Evolutionary conservation across 1,140 invertebrate species (phyloP).

Genomic region (Trichomalopsis sarcophagae): DNA sequence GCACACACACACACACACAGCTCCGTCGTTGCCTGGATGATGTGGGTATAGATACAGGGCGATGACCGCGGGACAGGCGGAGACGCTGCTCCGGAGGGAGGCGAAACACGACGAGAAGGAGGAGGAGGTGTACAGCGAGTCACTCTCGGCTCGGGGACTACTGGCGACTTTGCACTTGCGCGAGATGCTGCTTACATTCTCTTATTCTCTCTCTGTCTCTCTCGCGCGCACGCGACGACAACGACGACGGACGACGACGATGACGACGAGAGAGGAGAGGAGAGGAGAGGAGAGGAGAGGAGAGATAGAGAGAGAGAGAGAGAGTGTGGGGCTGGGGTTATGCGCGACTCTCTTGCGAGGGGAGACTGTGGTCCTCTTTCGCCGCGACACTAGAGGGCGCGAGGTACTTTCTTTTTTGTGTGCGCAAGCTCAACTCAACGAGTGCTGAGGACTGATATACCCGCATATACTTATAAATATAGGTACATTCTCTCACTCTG

Average conservation of each 20-base stretch:
- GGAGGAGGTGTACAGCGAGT: not conserved
- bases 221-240: not conserved
- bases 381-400: not conserved
- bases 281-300: no score
- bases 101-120: not conserved
- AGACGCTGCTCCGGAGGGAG: not conserved
- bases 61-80: not conserved
- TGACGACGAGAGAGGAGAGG: no score
- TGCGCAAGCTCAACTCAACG: no score
- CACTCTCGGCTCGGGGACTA: not conserved
- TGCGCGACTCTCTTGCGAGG: no score
- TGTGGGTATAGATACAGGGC: not conserved
- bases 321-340: no score
- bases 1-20: not conserved
- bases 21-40: not conserved
- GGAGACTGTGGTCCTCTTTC: no score
- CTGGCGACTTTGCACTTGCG: not conserved
- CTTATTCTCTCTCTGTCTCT: no score
- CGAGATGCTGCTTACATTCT: not conserved
- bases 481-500: not conserved
- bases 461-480: no score
- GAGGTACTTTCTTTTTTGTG: no score
- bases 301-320: no score
- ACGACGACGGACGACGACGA: no score
- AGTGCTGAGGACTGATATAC: no score